phyloP scores from a whole-genome alignment of 2,888 invertebrate genomes.

The Lamellibrachia columna region DNA sequence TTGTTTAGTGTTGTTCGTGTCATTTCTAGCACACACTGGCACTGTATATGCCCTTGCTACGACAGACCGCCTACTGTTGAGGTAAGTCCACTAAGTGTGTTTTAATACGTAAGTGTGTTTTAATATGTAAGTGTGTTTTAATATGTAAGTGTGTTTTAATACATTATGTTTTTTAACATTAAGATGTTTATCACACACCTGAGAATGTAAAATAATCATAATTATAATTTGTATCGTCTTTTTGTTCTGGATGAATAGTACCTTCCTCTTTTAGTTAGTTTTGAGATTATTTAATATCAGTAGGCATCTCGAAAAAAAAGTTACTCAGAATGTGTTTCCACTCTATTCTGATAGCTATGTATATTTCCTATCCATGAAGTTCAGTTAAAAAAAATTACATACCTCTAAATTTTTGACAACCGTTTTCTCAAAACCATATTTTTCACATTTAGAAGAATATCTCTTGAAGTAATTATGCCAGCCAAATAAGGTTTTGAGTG shows the following conservation, averaged over 20 bases:
- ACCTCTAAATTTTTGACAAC: no score
- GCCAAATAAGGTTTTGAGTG: no score
- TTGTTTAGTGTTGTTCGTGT: background rate
- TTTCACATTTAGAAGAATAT: no score
- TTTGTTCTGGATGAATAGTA: background rate
- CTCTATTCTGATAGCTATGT: no score
- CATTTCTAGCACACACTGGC: slow-evolving; percentile 39
- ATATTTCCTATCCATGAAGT: no score
- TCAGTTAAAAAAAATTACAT: no score
- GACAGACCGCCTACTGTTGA: slow-evolving; percentile 75
- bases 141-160: background rate
- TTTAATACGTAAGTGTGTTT: background rate
- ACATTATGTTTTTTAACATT: background rate
- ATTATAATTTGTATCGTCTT: background rate
- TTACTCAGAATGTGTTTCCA: no score
- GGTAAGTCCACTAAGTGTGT: background rate
- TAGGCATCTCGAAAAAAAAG: background rate
- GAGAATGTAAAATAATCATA: background rate
- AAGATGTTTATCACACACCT: background rate
- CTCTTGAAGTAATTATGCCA: no score
- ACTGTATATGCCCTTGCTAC: slow-evolving; percentile 77
- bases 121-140: background rate
- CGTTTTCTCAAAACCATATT: no score
- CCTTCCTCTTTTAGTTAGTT: background rate
- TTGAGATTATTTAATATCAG: background rate